Evolutionary conservation across 64 coral and sea anemone species (phyloP), one percentile per base, ranked within the genome.

Genomic region (Acropora yongei): DNA sequence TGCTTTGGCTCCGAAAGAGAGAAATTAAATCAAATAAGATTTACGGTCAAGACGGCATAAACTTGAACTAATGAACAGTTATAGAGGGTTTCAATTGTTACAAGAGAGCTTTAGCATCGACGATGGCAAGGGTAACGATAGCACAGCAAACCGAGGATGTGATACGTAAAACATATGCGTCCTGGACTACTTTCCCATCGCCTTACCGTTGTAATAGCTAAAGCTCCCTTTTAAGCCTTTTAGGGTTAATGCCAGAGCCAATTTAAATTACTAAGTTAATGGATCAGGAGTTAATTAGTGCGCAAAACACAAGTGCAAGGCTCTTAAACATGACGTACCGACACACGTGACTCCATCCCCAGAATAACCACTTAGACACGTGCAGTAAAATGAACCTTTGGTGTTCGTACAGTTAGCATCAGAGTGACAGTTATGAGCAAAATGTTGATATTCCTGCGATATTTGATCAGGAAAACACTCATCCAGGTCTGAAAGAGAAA

Each of bases 361-460:
- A 44, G 94, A 88, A 68, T 92, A 95, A 74, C 94, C 94, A 71
- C 61, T 72, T 55, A 82, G 57, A 88, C 94, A 95, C 30, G 90
- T 78, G 57, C 94, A 95, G 78, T 84, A 89, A 41, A 95, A 95
- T 8, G 94, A 95, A 40, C 94, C 94, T 17, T 84, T 83, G 2
- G 89, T 92, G 85, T 95, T 95, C 1, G 90, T 92, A 57, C 94
- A 95, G 94, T 92, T 92, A 40, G 94, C 84, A 82, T 95, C 84
- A 53, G 68, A 19, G 50, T 95, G 93, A 81, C 93, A 95, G 83
- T 95, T 95, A 43, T 95, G 93, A 41, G 80, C 81, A 80, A 91
- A 82, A 80, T 74, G 89, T 53, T 87, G 12, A 49, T 91, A 91
- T 8, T 49, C 88, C 79, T 49, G 43, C 0, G 88, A 74, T 58